These are phyloP conservation scores for Thunnus thynnus DNA, from an alignment of 2,113 vertebrate species.

Conservation along the genomic window DNA sequence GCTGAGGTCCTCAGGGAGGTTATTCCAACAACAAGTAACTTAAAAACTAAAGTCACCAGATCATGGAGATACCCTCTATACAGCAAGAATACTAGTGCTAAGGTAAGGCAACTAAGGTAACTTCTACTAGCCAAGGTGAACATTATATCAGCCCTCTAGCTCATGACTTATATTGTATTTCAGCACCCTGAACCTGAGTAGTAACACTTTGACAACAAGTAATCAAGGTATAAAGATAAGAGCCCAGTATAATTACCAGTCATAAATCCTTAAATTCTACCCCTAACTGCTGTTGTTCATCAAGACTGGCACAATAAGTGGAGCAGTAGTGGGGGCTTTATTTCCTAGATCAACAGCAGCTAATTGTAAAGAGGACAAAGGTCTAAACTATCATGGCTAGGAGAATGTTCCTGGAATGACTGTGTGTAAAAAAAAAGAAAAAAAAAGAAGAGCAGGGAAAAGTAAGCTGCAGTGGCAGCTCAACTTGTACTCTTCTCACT, in stretches of 20 bases:
- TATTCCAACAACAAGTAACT: too few relatives aligned
- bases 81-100: too few relatives aligned
- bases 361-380: conserved; percentile 10
- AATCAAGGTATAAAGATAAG: background rate
- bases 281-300: background rate
- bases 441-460: background rate
- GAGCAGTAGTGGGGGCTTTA: background rate
- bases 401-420: background rate
- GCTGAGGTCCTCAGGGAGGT: background rate
- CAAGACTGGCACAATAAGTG: background rate
- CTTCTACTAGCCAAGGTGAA: background rate
- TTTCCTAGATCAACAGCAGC: background rate
- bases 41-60: too few relatives aligned
- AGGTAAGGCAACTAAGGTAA: conserved; percentile 13
- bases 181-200: background rate
- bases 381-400: background rate
- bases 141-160: background rate
- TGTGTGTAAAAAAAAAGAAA: background rate
- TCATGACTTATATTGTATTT: background rate
- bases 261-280: conserved; percentile 15
- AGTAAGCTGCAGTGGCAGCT: background rate
- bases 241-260: background rate
- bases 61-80: background rate
- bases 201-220: background rate
- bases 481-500: conserved; percentile 1